Conservation (phyloP, 2,113 vertebrate species). For the Oceanodroma tethys region DNA sequence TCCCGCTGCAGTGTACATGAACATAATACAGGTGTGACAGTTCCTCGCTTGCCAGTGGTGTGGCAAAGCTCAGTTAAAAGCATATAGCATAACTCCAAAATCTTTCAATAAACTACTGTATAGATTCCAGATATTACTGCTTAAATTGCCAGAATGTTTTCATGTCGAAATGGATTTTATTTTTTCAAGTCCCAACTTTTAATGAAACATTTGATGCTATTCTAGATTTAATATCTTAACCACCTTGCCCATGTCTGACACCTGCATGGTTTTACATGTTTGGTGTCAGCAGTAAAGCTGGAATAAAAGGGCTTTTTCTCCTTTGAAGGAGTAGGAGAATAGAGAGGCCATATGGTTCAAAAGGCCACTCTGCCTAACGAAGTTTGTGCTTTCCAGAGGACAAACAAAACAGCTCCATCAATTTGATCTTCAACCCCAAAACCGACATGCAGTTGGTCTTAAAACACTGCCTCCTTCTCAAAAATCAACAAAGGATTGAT, state of each 20-base stretch:
- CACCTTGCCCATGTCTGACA: neutral
- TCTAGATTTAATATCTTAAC: neutral
- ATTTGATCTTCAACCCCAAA: constrained; percentile 17
- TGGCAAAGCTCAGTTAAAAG: neutral
- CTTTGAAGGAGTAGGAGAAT: constrained; percentile 28
- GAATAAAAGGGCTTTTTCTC: neutral
- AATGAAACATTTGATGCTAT: neutral
- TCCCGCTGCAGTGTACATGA: neutral
- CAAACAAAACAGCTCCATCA: constrained; percentile 49
- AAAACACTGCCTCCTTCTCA: constrained; percentile 11
- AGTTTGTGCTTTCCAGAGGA: neutral
- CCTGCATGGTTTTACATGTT: neutral
- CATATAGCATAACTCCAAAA: neutral
- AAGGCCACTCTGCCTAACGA: constrained; percentile 29
- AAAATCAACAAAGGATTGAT: constrained; percentile 43
- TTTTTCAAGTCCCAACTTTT: neutral
- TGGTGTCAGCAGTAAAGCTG: neutral
- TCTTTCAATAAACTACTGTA: neutral
- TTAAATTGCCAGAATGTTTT: neutral
- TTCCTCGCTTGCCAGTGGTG: neutral
- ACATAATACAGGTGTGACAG: neutral
- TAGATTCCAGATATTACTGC: neutral
- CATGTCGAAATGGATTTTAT: neutral
- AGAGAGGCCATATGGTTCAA: constrained; percentile 38
- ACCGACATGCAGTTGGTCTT: constrained; percentile 16